These are phyloP conservation scores for Lucilia sericata DNA, from an alignment of 1,140 invertebrate species.

Conservation along the genomic window DNA sequence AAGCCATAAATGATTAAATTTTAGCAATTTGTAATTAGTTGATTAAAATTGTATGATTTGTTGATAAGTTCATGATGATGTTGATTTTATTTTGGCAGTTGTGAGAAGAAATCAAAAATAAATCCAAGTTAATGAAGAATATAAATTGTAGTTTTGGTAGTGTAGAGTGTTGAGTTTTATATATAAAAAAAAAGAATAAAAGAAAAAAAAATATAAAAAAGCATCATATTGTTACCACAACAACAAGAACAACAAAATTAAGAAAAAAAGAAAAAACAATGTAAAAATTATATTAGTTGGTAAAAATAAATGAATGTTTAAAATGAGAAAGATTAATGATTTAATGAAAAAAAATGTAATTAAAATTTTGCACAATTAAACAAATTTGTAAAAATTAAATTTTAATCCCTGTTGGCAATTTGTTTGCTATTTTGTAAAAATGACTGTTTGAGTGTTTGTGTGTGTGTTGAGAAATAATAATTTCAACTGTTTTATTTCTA, in stretches of 20 bases:
- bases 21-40: no score
- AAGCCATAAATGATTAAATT: no score
- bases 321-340: not conserved
- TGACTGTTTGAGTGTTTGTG: conserved; percentile 15
- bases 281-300: not conserved
- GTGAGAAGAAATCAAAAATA: not conserved
- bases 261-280: not conserved
- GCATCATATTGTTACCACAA: conserved; percentile 42
- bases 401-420: not conserved
- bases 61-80: not conserved
- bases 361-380: conserved; percentile 14
- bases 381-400: not conserved
- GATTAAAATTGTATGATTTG: not conserved
- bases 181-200: conserved; percentile 14
- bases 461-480: not conserved
- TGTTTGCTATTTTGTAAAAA: not conserved
- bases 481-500: conserved; percentile 50
- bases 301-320: not conserved
- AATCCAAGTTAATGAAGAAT: conserved; percentile 9
- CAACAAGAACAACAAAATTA: not conserved
- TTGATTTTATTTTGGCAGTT: not conserved
- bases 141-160: not conserved
- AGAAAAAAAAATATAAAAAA: conserved; percentile 39
- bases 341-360: not conserved
- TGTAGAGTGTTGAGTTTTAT: not conserved